phyloP scores from a whole-genome alignment of 2,888 invertebrate species.

The Linyphia triangularis region DNA sequence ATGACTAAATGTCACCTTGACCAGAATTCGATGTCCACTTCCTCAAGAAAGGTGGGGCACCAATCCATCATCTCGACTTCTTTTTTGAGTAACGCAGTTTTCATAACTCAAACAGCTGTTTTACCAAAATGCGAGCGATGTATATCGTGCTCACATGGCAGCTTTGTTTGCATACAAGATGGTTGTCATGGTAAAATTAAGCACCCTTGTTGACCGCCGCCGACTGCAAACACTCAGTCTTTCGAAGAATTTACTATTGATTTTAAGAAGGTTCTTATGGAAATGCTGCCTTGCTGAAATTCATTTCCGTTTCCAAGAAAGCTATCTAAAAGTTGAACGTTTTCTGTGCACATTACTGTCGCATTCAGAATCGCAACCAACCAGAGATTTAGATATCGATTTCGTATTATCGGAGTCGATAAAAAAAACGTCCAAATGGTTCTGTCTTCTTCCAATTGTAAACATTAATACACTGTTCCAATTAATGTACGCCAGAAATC shows the following conservation, averaged over 20 bases:
- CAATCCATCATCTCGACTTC: background rate
- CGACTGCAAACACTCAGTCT: conserved; percentile 12
- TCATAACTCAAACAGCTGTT: conserved; percentile 38
- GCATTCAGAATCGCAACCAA: background rate
- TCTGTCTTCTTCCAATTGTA: too few relatives aligned
- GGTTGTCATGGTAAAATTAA: conserved; percentile 52
- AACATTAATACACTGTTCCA: too few relatives aligned
- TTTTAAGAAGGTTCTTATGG: background rate
- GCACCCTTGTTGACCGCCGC: conserved; percentile 32
- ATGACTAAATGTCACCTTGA: too few relatives aligned
- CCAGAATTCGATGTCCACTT: too few relatives aligned
- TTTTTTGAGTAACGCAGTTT: conserved; percentile 5
- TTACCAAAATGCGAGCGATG: background rate
- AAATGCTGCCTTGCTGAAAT: background rate
- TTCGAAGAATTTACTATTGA: conserved; percentile 32
- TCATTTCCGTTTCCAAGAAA: background rate
- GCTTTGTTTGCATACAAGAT: conserved; percentile 37
- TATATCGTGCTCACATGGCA: conserved; percentile 7
- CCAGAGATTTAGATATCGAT: background rate
- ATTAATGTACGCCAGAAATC: too few relatives aligned
- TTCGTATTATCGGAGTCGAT: background rate
- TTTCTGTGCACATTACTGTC: background rate
- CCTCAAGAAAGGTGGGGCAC: too few relatives aligned
- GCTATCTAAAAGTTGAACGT: background rate
- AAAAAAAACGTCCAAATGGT: too few relatives aligned